Conservation (phyloP, 2,888 invertebrate genomes). For the Phasia obesa region DNA sequence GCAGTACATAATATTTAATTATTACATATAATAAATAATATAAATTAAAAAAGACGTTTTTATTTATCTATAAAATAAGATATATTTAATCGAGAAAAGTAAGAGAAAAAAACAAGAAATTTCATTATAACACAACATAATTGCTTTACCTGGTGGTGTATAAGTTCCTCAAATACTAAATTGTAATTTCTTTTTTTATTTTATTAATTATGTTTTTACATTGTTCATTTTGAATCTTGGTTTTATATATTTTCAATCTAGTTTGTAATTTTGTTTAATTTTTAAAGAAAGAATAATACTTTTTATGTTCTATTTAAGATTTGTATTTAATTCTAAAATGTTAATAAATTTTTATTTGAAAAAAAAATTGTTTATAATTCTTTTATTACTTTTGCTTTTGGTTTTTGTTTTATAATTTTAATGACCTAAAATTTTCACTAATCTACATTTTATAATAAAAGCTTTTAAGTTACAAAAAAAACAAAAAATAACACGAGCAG, state of each 20-base stretch:
- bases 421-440: too few species aligned
- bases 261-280: too few species aligned
- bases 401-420: too few species aligned
- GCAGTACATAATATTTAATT: slow-evolving; percentile 29
- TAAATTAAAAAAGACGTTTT: slow-evolving; percentile 35
- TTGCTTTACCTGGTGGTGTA: slow-evolving; percentile 80
- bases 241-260: too few species aligned
- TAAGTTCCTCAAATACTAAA: slow-evolving; percentile 79
- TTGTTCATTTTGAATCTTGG: background rate
- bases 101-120: slow-evolving; percentile 57
- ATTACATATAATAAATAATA: background rate
- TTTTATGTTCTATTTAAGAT: too few species aligned
- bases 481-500: too few species aligned
- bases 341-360: too few species aligned
- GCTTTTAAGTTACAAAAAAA: too few species aligned
- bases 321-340: too few species aligned
- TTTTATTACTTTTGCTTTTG: too few species aligned
- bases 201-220: slow-evolving; percentile 37
- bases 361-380: slow-evolving; percentile 5
- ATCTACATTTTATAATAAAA: too few species aligned
- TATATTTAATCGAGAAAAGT: slow-evolving; percentile 26
- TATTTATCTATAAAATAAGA: background rate
- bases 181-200: slow-evolving; percentile 61
- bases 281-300: too few species aligned
- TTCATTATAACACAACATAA: slow-evolving; percentile 73